A percentile compares a stretch with the other conserved stretches of the same genome.
These are phyloP conservation scores for Zaprionus lachaisei DNA, from an alignment of 1,140 invertebrate genomes.

Conservation along the genomic window DNA sequence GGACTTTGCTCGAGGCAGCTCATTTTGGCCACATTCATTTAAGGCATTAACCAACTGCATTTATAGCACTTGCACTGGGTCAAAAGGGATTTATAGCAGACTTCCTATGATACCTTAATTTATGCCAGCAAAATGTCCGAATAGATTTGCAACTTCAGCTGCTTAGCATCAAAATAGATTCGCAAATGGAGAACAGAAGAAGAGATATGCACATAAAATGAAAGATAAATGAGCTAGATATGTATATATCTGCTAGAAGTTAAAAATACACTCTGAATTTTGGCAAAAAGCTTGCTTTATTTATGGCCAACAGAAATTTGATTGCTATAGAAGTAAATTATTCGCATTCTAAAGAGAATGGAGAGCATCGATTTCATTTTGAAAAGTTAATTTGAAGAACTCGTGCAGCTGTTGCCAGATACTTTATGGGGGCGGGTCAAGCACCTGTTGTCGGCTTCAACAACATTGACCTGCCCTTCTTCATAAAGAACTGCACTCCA, in stretches of 20 bases:
- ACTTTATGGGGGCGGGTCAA: not conserved
- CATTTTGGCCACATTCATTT: constrained; percentile 31
- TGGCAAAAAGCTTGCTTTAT: not conserved
- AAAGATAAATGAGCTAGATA: constrained; percentile 2
- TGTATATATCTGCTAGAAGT: not conserved
- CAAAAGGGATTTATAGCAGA: constrained; percentile 30
- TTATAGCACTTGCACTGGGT: constrained; percentile 39
- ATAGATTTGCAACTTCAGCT: not conserved
- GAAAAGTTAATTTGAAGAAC: not conserved
- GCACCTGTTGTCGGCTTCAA: not conserved
- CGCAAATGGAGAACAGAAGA: not conserved
- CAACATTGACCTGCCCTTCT: constrained; percentile 36
- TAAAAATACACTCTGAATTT: not conserved
- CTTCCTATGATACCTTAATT: constrained; percentile 11
- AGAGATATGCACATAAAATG: not conserved
- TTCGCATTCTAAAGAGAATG: not conserved
- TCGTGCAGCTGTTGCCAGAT: not conserved
- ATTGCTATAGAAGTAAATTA: not conserved
- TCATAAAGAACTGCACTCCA: not conserved
- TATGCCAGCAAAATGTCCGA: not conserved
- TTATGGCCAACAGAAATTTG: not conserved
- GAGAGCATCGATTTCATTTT: not conserved
- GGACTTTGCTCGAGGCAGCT: constrained; percentile 33
- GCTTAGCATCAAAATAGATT: constrained; percentile 5
- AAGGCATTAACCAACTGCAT: constrained; percentile 48